Evolutionary conservation across 2,113 vertebrate species (phyloP).

Genomic region (Cyphomyrus plagiostoma): DNA sequence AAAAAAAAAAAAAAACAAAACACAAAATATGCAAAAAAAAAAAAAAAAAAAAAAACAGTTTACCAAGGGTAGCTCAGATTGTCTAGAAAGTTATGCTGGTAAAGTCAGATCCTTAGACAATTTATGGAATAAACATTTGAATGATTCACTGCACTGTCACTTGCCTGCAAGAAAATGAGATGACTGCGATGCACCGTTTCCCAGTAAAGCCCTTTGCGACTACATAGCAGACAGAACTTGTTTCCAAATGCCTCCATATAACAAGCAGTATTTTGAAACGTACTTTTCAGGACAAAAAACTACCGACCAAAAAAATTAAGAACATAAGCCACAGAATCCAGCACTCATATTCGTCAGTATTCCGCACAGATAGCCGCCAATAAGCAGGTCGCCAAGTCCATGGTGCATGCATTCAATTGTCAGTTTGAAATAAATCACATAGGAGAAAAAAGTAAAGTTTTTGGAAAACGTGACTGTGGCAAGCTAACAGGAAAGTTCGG

Average conservation of each 20-base stretch:
- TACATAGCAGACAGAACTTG: background rate
- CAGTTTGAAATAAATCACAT: background rate
- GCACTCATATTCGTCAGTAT: background rate
- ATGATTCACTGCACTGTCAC: background rate
- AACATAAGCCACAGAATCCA: background rate
- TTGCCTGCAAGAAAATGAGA: background rate
- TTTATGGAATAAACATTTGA: background rate
- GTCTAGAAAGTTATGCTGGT: constrained; percentile 43
- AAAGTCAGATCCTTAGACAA: background rate
- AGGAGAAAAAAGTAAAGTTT: background rate
- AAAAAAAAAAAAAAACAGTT: too few species aligned
- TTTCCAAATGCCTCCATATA: background rate
- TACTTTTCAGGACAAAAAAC: background rate
- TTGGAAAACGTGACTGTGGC: constrained; percentile 9
- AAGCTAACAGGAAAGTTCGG: background rate
- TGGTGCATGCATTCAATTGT: background rate
- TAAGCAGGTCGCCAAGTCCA: background rate
- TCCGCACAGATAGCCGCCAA: background rate
- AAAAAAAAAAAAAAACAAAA: background rate
- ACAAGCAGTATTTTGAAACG: background rate
- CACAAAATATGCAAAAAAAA: background rate
- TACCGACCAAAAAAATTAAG: background rate
- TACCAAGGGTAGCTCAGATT: constrained; percentile 21
- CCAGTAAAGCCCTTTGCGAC: constrained; percentile 1
- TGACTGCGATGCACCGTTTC: background rate